Percentiles rank a stretch among this genome's conserved stretches.
These are phyloP conservation scores for Lucifuga dentata DNA, from an alignment of 2,113 vertebrate species.

Conservation along the genomic window DNA sequence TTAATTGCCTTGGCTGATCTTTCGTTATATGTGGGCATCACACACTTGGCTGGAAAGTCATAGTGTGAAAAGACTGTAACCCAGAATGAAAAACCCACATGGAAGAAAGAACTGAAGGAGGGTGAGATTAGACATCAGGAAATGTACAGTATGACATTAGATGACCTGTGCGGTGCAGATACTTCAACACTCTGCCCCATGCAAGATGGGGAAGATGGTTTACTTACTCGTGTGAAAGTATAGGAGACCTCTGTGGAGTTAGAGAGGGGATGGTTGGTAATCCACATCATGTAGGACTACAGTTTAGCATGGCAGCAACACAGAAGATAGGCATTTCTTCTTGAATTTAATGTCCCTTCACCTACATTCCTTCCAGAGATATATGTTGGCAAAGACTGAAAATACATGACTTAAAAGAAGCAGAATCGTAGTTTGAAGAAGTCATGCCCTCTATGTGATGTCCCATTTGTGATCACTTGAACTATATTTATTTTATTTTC, in stretches of 20 bases:
- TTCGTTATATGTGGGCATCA: conserved; percentile 59
- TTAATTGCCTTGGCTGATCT: conserved; percentile 70
- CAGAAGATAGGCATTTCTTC: conserved; percentile 25
- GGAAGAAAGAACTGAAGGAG: conserved; percentile 40
- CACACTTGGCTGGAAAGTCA: conserved; percentile 48
- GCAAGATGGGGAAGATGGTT: conserved; percentile 57
- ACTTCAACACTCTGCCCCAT: conserved; percentile 39
- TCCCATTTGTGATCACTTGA: not conserved
- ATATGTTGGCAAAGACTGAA: conserved; percentile 6
- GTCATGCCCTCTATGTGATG: not conserved
- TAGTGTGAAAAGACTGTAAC: conserved; percentile 36
- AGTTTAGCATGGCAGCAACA: conserved; percentile 38
- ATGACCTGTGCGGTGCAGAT: conserved; percentile 55
- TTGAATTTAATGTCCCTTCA: not conserved
- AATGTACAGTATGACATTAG: conserved; percentile 42
- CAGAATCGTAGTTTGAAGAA: not conserved
- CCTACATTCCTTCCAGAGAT: not conserved
- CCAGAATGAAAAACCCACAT: conserved; percentile 33
- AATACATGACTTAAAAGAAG: not conserved
- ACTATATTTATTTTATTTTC: not conserved
- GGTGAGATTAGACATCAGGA: conserved; percentile 46
- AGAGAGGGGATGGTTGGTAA: conserved; percentile 55
- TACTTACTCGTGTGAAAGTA: conserved; percentile 62
- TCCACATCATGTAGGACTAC: conserved; percentile 45
- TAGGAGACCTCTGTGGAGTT: conserved; percentile 41